Evolutionary conservation across 2,113 vertebrate genomes (phyloP).

Genomic region (Calypte anna): DNA sequence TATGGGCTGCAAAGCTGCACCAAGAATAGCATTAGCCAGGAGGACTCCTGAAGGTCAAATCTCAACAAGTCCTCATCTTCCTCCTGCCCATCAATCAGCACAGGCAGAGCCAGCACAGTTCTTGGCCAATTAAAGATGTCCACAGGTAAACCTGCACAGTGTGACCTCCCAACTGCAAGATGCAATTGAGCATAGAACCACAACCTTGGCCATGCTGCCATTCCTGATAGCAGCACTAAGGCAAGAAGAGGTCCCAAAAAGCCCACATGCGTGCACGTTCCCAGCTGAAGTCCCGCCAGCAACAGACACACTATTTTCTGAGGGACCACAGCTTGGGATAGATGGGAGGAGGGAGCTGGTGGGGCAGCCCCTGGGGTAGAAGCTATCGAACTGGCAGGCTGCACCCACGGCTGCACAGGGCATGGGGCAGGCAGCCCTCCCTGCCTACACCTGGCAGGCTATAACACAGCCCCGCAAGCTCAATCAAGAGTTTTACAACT

Average conservation of each 20-base stretch:
- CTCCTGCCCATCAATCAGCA: neutral
- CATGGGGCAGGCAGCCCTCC: neutral
- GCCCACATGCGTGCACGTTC: neutral
- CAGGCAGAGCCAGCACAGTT: neutral
- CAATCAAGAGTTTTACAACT: slow-evolving; percentile 64
- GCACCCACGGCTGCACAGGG: neutral
- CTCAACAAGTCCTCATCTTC: neutral
- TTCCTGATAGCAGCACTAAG: neutral
- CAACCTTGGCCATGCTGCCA: neutral
- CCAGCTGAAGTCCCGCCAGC: neutral
- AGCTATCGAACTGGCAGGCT: neutral
- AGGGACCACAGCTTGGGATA: neutral
- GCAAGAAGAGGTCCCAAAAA: neutral
- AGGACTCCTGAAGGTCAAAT: neutral
- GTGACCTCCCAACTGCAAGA: neutral
- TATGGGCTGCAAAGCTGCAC: neutral
- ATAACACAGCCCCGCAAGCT: slow-evolving; percentile 46
- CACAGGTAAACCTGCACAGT: fast-evolving
- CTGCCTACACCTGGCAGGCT: slow-evolving; percentile 53
- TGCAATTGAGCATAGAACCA: neutral
- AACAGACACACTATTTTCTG: fast-evolving
- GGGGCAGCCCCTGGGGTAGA: neutral
- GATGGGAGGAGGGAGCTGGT: neutral
- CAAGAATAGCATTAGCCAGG: neutral
- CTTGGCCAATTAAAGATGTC: neutral